These are phyloP conservation scores for Craseonycteris thonglongyai DNA, from an alignment of 2,113 vertebrate genomes.

Conservation along the genomic window DNA sequence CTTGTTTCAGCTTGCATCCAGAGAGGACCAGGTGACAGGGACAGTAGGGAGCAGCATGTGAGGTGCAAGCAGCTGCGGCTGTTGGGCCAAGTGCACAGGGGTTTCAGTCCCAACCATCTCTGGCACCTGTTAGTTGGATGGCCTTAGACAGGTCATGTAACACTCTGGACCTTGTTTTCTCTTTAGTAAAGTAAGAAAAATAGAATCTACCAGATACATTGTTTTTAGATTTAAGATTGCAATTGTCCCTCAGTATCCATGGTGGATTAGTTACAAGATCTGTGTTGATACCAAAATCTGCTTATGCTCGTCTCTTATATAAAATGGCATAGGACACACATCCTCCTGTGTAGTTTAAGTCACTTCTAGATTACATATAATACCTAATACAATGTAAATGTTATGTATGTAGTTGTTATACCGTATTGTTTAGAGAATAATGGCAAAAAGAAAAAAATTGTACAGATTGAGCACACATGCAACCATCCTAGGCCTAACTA, in stretches of 20 bases:
- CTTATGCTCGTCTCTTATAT: background rate
- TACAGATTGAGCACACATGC: too few species aligned
- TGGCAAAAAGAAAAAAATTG: background rate
- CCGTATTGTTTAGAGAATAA: background rate
- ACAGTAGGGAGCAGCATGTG: fast-evolving
- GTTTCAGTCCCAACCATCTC: background rate
- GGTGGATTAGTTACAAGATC: background rate
- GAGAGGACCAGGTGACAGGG: background rate
- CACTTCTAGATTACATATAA: too few species aligned
- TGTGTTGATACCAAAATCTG: background rate
- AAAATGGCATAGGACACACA: background rate
- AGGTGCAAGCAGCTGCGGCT: too few species aligned
- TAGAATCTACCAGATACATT: background rate
- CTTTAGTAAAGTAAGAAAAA: background rate
- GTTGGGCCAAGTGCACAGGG: background rate
- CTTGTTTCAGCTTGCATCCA: background rate
- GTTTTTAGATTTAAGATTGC: background rate
- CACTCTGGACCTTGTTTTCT: background rate
- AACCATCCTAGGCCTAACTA: too few species aligned
- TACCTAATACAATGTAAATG: too few species aligned
- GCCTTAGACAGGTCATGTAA: background rate
- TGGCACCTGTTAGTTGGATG: background rate
- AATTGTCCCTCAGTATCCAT: background rate
- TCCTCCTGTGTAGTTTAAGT: too few species aligned
- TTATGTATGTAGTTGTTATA: too few species aligned